Evolutionary conservation across 1,140 invertebrate species (phyloP), one percentile per base, ranked within the genome.

Genomic region (Popillia japonica): DNA sequence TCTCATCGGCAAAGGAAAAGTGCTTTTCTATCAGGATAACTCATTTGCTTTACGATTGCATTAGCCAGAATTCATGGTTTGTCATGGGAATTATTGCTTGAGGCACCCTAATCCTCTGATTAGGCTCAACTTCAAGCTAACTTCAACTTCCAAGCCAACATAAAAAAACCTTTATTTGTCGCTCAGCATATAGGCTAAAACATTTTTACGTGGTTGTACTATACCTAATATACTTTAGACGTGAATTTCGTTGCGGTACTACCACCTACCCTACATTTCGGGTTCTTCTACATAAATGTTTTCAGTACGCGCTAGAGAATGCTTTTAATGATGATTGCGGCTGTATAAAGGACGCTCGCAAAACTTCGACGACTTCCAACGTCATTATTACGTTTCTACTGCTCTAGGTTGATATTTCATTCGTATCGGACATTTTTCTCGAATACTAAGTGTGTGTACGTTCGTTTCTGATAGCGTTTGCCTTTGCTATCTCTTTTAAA

Each of bases 261-360:
- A 14, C 17, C n/a, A n/a, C n/a, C n/a, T n/a, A n/a, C n/a, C n/a
- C n/a, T n/a, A n/a, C n/a, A n/a, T n/a, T n/a, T n/a, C n/a, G n/a
- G n/a, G n/a, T n/a, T 55, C 48, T n/a, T 68, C 22, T 68, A 68
- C 22, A 34, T 9, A 68, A 27, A 68, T 10, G 61, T 68, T 10
- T 22, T 10, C 44, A 10, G 44, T 10, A 14, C n/a, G 44, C 44
- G 10, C 44, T 14, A 17, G 61, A 9, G 42, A 61, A 61, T 22
- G 59, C 17, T 27, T 68, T 68, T 68, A 68, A 68, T 68, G 61
- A 34, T 68, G 61, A 68, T 68, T 68, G 61, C 61, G 22, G 27
- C 61, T 4, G 22, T 22, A 34, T 55, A 68, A 68, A 68, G 22
- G 61, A 68, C 61, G 27, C 27, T 22, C 20, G 61, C 22, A 68